phyloP scores from a whole-genome alignment of 2,113 vertebrate genomes.

The Microcebus griseorufus region DNA sequence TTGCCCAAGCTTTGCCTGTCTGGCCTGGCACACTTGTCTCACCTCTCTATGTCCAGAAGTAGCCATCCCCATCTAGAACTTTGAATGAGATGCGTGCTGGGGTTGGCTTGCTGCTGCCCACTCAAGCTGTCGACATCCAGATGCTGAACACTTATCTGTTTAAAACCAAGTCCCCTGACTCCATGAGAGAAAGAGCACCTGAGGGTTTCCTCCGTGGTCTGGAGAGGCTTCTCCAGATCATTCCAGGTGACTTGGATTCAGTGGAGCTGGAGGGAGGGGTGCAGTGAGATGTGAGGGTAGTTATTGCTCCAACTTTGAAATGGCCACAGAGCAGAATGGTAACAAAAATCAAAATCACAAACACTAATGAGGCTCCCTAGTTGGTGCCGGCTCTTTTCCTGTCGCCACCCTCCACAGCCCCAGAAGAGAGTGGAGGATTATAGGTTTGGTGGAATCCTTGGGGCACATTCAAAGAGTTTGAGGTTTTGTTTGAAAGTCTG shows the following conservation, averaged over 20 bases:
- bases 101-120: not conserved
- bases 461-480: slow-evolving; percentile 82
- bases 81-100: not conserved
- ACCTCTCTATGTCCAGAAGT: not conserved
- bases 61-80: not conserved
- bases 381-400: not conserved
- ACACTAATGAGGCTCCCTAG: slow-evolving; percentile 30
- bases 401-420: slow-evolving; percentile 10
- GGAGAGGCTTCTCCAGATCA: slow-evolving; percentile 36
- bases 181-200: not conserved
- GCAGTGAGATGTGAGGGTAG: not conserved
- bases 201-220: not conserved
- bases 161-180: not conserved
- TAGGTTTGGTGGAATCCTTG: slow-evolving; percentile 80
- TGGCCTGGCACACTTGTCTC: not conserved
- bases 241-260: not conserved
- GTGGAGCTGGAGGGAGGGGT: not conserved
- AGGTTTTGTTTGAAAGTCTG: slow-evolving; percentile 86
- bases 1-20: not conserved
- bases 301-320: slow-evolving; percentile 32
- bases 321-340: not conserved
- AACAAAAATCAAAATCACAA: slow-evolving; percentile 50
- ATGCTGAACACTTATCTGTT: not conserved
- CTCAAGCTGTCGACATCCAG: not conserved
- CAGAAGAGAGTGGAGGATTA: slow-evolving; percentile 81